These are phyloP conservation scores for Drepanosiphum platanoidis DNA, from an alignment of 2,888 invertebrate genomes.

Conservation along the genomic window DNA sequence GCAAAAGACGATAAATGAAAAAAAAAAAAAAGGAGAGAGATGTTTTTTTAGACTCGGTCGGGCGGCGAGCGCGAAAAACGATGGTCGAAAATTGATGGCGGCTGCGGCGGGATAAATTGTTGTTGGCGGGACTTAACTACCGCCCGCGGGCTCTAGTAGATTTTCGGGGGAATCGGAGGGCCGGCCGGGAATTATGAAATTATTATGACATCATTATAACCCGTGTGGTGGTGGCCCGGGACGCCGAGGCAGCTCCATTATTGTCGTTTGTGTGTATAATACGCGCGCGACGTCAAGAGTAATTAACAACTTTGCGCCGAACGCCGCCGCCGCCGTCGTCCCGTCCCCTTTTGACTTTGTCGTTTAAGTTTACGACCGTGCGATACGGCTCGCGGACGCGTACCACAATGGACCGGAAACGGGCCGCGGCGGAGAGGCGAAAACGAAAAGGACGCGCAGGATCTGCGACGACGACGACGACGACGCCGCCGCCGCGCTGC, in stretches of 20 bases:
- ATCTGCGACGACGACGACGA: too few relatives aligned
- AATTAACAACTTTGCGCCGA: conserved; percentile 58
- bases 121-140: not conserved
- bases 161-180: not conserved
- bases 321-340: not conserved
- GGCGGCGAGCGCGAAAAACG: not conserved
- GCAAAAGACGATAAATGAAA: not conserved
- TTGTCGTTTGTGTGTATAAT: conserved; percentile 6
- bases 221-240: conserved; percentile 10
- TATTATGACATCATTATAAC: conserved; percentile 57
- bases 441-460: conserved; percentile 6
- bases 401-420: conserved; percentile 37
- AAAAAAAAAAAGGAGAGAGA: not conserved
- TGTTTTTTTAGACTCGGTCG: too few relatives aligned
- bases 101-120: not conserved
- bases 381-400: not conserved
- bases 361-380: conserved; percentile 46
- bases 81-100: not conserved
- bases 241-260: conserved; percentile 53
- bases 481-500: too few relatives aligned
- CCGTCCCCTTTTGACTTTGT: conserved; percentile 9
- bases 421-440: not conserved
- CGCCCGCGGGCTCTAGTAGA: not conserved
- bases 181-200: conserved; percentile 24
- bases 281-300: conserved; percentile 49